Percentiles rank a stretch among this genome's conserved stretches.
Evolutionary conservation across 2,888 invertebrate genomes (phyloP).

Genomic region (Gasteruption jaculator): DNA sequence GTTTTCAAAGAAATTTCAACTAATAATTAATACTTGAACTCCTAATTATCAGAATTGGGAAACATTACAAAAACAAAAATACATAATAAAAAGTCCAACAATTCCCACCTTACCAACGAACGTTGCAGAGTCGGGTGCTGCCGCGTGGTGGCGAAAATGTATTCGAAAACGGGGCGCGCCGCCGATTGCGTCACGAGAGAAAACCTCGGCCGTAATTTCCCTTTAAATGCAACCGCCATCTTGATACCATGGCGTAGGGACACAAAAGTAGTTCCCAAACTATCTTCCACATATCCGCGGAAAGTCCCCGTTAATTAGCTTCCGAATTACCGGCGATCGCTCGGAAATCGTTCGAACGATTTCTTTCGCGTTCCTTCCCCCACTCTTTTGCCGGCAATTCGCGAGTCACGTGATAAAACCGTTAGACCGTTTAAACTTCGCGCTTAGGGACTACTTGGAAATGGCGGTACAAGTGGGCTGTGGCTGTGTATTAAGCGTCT

Average conservation of each 20-base stretch:
- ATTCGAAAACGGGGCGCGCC: conserved; percentile 29
- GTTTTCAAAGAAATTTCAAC: too few relatives aligned
- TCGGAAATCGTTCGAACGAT: too few relatives aligned
- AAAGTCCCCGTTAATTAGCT: background rate
- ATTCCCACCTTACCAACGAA: too few relatives aligned
- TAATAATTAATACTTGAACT: too few relatives aligned
- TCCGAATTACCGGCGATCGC: too few relatives aligned
- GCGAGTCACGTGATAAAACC: too few relatives aligned
- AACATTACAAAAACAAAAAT: too few relatives aligned
- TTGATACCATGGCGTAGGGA: conserved; percentile 36
- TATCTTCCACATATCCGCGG: background rate
- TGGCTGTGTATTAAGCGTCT: conserved; percentile 34
- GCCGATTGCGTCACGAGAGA: conserved; percentile 42
- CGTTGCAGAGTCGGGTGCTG: too few relatives aligned
- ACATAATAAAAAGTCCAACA: too few relatives aligned
- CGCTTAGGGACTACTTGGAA: conserved; percentile 40
- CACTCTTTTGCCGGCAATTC: background rate
- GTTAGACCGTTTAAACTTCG: too few relatives aligned
- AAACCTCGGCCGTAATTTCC: conserved; percentile 39
- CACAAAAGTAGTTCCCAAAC: conserved; percentile 27
- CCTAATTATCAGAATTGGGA: too few relatives aligned
- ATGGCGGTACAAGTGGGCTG: conserved; percentile 32
- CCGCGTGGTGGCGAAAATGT: conserved; percentile 30
- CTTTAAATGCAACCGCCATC: conserved; percentile 30
- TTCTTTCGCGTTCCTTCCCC: too few relatives aligned